These are phyloP conservation scores for Euwallacea similis DNA, from an alignment of 1,140 invertebrate genomes.

Conservation along the genomic window DNA sequence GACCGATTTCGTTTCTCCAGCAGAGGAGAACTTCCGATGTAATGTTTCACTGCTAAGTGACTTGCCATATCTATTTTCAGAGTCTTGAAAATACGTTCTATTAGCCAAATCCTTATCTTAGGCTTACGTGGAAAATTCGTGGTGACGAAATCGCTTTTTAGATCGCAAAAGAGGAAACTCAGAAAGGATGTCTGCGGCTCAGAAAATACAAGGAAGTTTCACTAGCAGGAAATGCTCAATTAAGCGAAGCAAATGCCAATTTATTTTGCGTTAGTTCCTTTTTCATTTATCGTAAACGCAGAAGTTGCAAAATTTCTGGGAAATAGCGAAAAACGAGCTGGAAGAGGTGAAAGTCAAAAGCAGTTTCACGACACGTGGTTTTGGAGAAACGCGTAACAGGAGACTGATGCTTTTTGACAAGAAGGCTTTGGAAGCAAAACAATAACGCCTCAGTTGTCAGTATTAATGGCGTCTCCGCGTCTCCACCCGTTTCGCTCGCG, in stretches of 20 bases:
- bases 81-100: no score
- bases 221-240: constrained; percentile 19
- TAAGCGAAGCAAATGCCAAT: constrained; percentile 21
- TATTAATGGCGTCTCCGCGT: no score
- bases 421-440: no score
- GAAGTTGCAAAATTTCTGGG: constrained; percentile 15
- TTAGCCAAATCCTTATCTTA: no score
- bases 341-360: constrained; percentile 26
- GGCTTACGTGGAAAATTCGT: no score
- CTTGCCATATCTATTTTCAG: constrained; percentile 18
- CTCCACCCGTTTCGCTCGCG: no score
- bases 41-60: constrained; percentile 8
- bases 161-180: constrained; percentile 53
- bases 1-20: constrained; percentile 15
- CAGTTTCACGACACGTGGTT: constrained; percentile 8
- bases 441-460: no score
- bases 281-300: constrained; percentile 20
- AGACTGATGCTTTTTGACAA: no score
- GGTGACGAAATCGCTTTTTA: no score
- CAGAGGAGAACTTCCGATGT: constrained; percentile 16
- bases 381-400: no score
- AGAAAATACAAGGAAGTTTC: constrained; percentile 53
- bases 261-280: neutral
- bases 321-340: constrained; percentile 24
- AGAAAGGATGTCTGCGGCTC: constrained; percentile 57